Base-by-base conservation (phyloP, 2,113 vertebrate species). In the Pelobates fuscus region DNA sequence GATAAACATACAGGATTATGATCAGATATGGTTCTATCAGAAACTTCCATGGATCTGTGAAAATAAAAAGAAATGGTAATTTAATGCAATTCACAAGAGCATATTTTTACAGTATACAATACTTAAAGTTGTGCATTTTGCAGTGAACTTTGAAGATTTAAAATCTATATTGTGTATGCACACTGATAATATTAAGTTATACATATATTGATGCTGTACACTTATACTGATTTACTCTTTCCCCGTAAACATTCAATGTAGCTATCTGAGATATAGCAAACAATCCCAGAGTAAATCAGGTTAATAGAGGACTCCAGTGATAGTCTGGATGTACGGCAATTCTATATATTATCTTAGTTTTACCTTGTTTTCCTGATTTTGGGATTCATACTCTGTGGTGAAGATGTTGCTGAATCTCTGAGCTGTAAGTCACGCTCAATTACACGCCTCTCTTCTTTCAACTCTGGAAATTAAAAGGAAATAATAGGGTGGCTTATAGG, bases 371-470 rank as follows among this genome's bases (percentile, higher is more conserved):
- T 44, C 44, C 44, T 18, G 12, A 30, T 20, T 30, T 52, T 59
- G 30, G 30, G 26, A 14, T 20, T 15, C n/a, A 67, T 5, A 5
- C 41, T 21, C 26, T 55, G 57, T 11, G 23, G 27, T 17, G 71
- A 32, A 24, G 58, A 18, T 23, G 46, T 72, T 20, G 17, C 18
- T 2, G 55, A 1, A 11, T n/a, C 37, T 17, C 62, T 12, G 46
- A 24, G 25, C 12, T 82, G 77, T 46, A 92, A 74, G 30, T 92
- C 88, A 58, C n/a, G 77, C 62, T 88, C 83, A 79, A 93, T 88
- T 63, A 82, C 72, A 8, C 71, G 77, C 43, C 86, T 85, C 81
- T 91, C 85, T 24, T 87, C 83, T 78, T 81, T 85, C 37, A 93
- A 82, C 78, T 93, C 92, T 93, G 82, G 8, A 58, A 58, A 8